Conservation (phyloP, 2,113 vertebrate species). For the Bubo blakistoni region DNA sequence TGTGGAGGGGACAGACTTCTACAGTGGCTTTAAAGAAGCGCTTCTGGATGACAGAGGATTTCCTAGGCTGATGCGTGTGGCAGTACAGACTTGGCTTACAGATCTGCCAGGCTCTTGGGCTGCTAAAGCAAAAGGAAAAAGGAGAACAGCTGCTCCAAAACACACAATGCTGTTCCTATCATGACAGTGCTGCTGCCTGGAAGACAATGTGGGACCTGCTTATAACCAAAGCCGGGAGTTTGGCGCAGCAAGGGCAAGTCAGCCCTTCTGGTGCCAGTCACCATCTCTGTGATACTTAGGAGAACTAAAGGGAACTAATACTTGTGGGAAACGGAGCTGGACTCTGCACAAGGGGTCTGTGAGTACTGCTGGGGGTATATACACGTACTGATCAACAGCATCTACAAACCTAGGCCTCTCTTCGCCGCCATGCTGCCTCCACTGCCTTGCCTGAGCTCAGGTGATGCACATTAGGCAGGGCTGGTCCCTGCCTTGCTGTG, state of each 20-base stretch:
- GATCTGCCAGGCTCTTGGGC: background rate
- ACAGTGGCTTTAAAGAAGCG: background rate
- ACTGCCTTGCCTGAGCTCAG: background rate
- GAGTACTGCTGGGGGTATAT: background rate
- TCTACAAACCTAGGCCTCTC: background rate
- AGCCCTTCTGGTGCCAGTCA: background rate
- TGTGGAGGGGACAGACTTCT: background rate
- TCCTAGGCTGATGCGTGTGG: background rate
- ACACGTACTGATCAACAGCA: background rate
- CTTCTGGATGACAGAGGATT: background rate
- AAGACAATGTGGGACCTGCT: background rate
- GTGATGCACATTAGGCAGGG: rapidly evolving
- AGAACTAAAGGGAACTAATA: background rate
- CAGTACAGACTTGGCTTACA: background rate
- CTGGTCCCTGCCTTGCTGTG: background rate
- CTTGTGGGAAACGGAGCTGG: background rate
- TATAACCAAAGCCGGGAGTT: background rate
- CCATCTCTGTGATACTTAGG: too few relatives aligned
- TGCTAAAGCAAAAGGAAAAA: background rate
- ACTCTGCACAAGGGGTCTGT: background rate
- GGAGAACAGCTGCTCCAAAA: background rate
- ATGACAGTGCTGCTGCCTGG: background rate
- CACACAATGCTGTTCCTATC: background rate
- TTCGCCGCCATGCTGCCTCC: background rate
- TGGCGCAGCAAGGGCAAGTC: background rate